These are phyloP conservation scores for Cebidichthys violaceus DNA, from an alignment of 2,113 vertebrate genomes.

Conservation along the genomic window DNA sequence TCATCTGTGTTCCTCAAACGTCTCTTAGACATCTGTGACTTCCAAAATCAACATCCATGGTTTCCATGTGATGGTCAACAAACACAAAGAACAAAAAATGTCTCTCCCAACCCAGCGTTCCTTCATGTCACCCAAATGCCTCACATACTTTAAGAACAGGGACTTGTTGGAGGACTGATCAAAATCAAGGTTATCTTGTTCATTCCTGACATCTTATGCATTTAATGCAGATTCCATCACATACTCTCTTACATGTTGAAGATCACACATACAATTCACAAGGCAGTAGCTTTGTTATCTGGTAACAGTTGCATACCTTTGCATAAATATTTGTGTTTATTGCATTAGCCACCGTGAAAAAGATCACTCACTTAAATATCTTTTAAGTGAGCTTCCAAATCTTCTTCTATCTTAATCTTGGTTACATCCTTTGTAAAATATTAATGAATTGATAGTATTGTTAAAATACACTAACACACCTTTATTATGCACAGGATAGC, in stretches of 20 bases:
- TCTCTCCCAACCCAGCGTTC: conserved; percentile 60
- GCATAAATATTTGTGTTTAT: neutral
- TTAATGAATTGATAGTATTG: neutral
- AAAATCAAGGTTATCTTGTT: neutral
- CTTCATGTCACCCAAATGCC: conserved; percentile 11
- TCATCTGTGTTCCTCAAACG: conserved; percentile 32
- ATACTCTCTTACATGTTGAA: neutral
- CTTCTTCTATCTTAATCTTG: neutral
- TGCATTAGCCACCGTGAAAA: conserved; percentile 1
- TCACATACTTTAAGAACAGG: conserved; percentile 12
- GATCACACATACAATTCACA: neutral
- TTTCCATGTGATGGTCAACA: conserved; percentile 74
- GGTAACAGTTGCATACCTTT: neutral
- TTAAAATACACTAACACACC: conserved; percentile 1
- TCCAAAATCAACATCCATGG: conserved; percentile 52
- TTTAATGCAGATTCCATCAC: neutral
- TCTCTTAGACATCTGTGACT: conserved; percentile 26
- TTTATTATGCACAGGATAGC: neutral
- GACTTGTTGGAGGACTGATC: neutral
- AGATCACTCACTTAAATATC: neutral
- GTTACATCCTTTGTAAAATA: neutral
- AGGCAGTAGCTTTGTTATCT: neutral
- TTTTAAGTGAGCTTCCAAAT: neutral
- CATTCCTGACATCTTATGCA: neutral
- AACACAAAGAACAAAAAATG: conserved; percentile 55